These are phyloP conservation scores for Lasioglossum figueresi DNA, from an alignment of 2,888 invertebrate species.

Conservation along the genomic window DNA sequence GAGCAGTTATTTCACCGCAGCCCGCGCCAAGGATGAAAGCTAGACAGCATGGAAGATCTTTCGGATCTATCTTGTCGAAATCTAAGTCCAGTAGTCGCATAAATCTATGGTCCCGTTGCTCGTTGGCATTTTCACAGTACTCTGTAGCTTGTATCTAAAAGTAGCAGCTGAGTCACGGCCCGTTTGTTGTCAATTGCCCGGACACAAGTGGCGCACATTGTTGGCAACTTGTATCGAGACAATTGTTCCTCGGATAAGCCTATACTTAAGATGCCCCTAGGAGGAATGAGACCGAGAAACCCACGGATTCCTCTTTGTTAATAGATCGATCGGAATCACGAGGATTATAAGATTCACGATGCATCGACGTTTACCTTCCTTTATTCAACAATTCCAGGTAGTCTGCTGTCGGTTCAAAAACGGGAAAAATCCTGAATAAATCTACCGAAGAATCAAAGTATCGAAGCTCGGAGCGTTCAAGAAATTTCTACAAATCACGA, in stretches of 20 bases:
- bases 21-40: not conserved
- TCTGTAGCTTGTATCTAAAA: not conserved
- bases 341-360: too few relatives aligned
- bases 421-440: not conserved
- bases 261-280: not conserved
- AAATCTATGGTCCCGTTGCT: not conserved
- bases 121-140: slow-evolving; percentile 2
- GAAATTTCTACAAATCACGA: not conserved
- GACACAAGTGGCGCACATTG: not conserved
- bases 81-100: not conserved
- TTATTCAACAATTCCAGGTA: not conserved
- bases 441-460: not conserved
- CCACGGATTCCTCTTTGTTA: not conserved
- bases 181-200: not conserved
- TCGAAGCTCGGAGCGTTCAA: not conserved
- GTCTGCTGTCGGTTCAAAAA: not conserved
- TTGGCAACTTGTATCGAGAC: not conserved
- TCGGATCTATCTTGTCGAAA: not conserved
- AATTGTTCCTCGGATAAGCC: not conserved
- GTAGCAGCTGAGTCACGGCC: not conserved
- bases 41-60: not conserved
- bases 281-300: not conserved
- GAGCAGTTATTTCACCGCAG: not conserved
- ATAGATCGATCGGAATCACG: too few relatives aligned
- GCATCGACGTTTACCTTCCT: too few relatives aligned